These are phyloP conservation scores for Philypnodon macrostomus DNA, from an alignment of 2,797 vertebrate genomes.

Conservation along the genomic window DNA sequence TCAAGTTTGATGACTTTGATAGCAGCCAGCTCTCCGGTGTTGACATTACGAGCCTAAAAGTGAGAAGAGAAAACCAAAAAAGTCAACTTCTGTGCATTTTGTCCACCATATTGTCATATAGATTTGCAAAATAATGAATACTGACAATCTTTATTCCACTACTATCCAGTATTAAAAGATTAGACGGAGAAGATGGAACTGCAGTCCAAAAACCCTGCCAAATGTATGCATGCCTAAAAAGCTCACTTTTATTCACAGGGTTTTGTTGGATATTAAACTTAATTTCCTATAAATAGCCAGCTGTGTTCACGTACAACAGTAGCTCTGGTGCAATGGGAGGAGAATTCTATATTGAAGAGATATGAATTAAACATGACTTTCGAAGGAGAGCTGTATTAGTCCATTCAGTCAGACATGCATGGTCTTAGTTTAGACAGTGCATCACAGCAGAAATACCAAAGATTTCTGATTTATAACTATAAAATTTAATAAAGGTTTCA, in stretches of 20 bases:
- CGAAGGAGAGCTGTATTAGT: constrained; percentile 25
- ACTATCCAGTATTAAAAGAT: too few species aligned
- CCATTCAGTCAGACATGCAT: constrained; percentile 18
- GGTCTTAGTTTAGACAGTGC: constrained; percentile 1
- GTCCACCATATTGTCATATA: too few species aligned
- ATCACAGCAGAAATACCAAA: neutral
- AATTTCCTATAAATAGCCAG: constrained; percentile 53
- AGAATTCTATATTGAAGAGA: constrained; percentile 46
- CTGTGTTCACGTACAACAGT: constrained; percentile 48
- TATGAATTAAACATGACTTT: constrained; percentile 62
- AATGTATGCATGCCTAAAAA: constrained; percentile 35
- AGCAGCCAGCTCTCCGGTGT: constrained; percentile 94
- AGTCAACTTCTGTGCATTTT: neutral
- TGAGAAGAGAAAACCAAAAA: constrained; percentile 2
- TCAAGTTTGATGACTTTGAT: constrained; percentile 99
- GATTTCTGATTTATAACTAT: neutral
- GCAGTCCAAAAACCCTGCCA: neutral
- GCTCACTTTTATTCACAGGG: constrained; percentile 10
- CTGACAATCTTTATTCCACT: neutral
- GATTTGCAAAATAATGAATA: neutral
- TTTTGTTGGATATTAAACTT: constrained; percentile 10
- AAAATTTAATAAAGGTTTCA: neutral
- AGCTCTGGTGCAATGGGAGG: constrained; percentile 15
- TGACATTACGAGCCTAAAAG: constrained; percentile 93
- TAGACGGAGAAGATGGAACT: neutral